phyloP scores from a whole-genome alignment of 2,888 invertebrate genomes.

The Neoaliturus tenellus region DNA sequence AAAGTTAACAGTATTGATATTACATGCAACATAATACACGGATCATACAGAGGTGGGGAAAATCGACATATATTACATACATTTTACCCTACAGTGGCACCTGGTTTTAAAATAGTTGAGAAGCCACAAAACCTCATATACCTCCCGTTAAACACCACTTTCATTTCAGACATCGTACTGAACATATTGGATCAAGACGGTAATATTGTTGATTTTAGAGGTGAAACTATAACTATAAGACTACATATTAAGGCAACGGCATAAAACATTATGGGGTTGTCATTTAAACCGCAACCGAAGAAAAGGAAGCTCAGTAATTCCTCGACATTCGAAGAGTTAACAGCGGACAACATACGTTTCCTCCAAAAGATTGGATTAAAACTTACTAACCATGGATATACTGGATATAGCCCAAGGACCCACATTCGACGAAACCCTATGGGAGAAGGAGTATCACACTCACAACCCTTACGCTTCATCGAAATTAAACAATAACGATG shows the following conservation, averaged over 20 bases:
- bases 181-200: slow-evolving; percentile 47
- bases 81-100: slow-evolving; percentile 18
- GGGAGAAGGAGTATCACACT: slow-evolving; percentile 61
- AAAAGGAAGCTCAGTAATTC: not conserved
- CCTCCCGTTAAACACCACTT: slow-evolving; percentile 32
- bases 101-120: slow-evolving; percentile 28
- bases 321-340: not conserved
- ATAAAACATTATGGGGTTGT: slow-evolving; percentile 13
- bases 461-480: slow-evolving; percentile 67
- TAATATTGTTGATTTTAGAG: slow-evolving; percentile 16
- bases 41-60: slow-evolving; percentile 30
- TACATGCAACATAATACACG: slow-evolving; percentile 45
- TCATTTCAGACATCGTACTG: slow-evolving; percentile 33
- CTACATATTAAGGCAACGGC: not conserved
- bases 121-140: slow-evolving; percentile 40
- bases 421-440: slow-evolving; percentile 57
- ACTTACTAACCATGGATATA: slow-evolving; percentile 37
- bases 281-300: not conserved
- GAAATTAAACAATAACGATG: slow-evolving; percentile 68
- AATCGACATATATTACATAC: slow-evolving; percentile 42
- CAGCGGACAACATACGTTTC: slow-evolving; percentile 28
- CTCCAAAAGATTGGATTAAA: slow-evolving; percentile 19
- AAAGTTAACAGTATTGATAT: slow-evolving; percentile 27
- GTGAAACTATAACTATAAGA: not conserved
- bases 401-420: slow-evolving; percentile 47